Percentiles rank a stretch among this genome's conserved stretches.
These are phyloP conservation scores for Pogoniulus pusillus DNA, from an alignment of 2,797 vertebrate genomes.

Conservation along the genomic window DNA sequence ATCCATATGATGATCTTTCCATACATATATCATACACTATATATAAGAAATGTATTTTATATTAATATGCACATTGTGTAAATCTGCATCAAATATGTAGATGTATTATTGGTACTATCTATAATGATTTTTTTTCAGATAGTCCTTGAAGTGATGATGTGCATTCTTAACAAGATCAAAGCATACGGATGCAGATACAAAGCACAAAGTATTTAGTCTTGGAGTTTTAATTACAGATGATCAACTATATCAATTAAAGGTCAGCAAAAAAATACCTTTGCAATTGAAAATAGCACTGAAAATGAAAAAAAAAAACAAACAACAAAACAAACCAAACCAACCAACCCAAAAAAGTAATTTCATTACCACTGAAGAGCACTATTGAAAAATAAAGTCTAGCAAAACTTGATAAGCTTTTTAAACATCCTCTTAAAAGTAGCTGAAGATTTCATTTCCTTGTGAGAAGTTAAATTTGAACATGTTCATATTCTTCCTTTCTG, in stretches of 20 bases:
- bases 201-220: background rate
- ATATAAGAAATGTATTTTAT: background rate
- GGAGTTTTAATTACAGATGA: background rate
- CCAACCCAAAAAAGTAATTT: background rate
- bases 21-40: background rate
- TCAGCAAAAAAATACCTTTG: background rate
- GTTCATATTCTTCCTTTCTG: background rate
- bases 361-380: background rate
- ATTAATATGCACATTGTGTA: background rate
- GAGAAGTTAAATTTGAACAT: background rate
- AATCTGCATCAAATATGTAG: background rate
- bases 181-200: background rate
- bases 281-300: background rate
- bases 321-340: too few species aligned
- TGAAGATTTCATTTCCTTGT: background rate
- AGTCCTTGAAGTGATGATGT: background rate
- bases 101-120: background rate
- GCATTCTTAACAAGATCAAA: background rate
- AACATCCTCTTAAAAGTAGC: background rate
- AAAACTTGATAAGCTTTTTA: background rate
- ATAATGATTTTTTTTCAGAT: background rate
- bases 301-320: too few species aligned
- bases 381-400: background rate
- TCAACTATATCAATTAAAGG: background rate
- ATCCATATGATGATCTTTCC: background rate